Conservation (phyloP, 2,113 vertebrate genomes). For the Lepus europaeus region DNA sequence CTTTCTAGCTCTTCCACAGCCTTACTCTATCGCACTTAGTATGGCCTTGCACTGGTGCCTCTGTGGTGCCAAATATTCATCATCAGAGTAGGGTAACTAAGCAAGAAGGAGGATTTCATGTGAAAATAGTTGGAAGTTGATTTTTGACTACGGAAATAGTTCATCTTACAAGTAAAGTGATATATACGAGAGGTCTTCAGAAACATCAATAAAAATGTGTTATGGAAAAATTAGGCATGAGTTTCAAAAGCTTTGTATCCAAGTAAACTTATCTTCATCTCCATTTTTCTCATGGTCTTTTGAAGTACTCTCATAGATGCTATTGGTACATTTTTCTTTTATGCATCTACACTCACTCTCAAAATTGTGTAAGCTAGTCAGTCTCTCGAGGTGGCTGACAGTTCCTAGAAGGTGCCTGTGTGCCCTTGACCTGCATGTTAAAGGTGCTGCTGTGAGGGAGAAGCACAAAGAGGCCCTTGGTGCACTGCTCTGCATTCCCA, state of each 20-base stretch:
- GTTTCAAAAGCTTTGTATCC: too few species aligned
- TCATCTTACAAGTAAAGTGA: not conserved
- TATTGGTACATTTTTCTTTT: not conserved
- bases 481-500: too few species aligned
- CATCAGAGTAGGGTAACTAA: not conserved
- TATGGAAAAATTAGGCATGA: too few species aligned
- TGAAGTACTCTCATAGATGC: not conserved
- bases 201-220: too few species aligned
- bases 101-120: not conserved
- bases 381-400: not conserved
- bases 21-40: not conserved
- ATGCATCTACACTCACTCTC: not conserved
- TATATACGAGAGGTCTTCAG: too few species aligned
- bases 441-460: too few species aligned
- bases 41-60: not conserved
- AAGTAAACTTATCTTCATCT: too few species aligned
- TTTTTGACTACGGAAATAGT: not conserved
- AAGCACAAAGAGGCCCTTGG: not conserved
- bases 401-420: not conserved
- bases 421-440: not conserved
- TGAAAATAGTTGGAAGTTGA: not conserved
- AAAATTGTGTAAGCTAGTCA: not conserved
- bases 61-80: not conserved
- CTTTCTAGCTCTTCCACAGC: not conserved
- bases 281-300: too few species aligned